A percentile compares a stretch with the other conserved stretches of the same genome.
These are phyloP conservation scores for Sparus aurata DNA, from an alignment of 2,797 vertebrate genomes.

Conservation along the genomic window DNA sequence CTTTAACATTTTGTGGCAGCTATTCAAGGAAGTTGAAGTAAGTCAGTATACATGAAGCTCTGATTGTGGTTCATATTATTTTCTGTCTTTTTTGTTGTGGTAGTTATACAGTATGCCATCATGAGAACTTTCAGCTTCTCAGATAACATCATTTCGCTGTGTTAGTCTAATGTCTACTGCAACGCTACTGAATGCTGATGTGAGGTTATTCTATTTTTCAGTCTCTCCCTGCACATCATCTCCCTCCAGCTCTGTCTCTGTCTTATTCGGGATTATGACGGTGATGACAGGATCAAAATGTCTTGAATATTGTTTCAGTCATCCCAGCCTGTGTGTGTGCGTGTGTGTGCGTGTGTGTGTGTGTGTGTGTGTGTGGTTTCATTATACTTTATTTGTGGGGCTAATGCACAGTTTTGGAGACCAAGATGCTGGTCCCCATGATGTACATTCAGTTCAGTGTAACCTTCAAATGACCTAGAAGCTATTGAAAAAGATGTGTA, in stretches of 20 bases:
- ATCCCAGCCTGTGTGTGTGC: slow-evolving; percentile 6
- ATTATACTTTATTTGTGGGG: no score
- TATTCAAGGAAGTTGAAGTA: no score
- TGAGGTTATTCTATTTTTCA: slow-evolving; percentile 3
- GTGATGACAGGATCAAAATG: slow-evolving; percentile 40
- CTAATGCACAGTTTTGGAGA: no score
- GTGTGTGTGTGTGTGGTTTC: background rate
- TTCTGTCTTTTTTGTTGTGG: background rate
- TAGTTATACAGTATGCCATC: background rate
- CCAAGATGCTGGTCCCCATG: no score
- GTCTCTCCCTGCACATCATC: background rate
- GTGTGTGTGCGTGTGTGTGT: slow-evolving; percentile 8
- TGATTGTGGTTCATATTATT: background rate
- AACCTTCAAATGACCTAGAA: no score
- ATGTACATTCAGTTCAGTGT: no score
- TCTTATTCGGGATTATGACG: slow-evolving; percentile 26
- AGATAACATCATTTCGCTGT: background rate
- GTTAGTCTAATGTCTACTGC: background rate
- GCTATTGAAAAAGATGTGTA: no score
- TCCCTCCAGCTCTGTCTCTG: background rate
- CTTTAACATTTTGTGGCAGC: background rate
- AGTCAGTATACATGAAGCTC: background rate
- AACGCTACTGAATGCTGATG: background rate
- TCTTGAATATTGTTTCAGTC: slow-evolving; percentile 34
- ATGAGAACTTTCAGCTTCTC: background rate